These are phyloP conservation scores for Leptura quadrifasciata DNA, from an alignment of 2,888 invertebrate species.

Conservation along the genomic window DNA sequence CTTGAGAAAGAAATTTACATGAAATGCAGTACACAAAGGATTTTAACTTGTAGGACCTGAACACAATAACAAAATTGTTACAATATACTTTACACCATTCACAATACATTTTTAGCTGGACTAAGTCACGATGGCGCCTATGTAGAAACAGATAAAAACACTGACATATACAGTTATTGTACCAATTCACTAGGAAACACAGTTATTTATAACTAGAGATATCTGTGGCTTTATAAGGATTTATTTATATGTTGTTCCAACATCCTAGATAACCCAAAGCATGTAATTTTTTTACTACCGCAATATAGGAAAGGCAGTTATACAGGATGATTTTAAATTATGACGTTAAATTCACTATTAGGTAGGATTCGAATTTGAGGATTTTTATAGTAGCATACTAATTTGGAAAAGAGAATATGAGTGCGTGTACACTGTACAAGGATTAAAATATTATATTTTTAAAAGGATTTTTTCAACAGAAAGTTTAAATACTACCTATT, in stretches of 20 bases:
- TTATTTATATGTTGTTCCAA: conserved; percentile 9
- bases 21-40: conserved; percentile 16
- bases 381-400: too few relatives aligned
- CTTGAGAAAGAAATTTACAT: conserved; percentile 5
- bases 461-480: too few relatives aligned
- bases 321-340: background rate
- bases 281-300: conserved; percentile 16
- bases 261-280: conserved; percentile 19
- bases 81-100: conserved; percentile 15
- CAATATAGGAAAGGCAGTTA: background rate
- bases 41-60: conserved; percentile 10
- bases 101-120: conserved; percentile 31
- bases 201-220: conserved; percentile 29
- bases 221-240: conserved; percentile 29
- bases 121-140: conserved; percentile 32
- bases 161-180: conserved; percentile 34
- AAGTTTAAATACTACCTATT: too few relatives aligned
- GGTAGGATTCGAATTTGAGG: too few relatives aligned
- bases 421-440: too few relatives aligned
- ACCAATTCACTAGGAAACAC: conserved; percentile 33
- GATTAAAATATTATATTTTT: too few relatives aligned
- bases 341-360: too few relatives aligned
- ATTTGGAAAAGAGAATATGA: too few relatives aligned
- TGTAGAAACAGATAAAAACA: conserved; percentile 28
- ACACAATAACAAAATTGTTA: conserved; percentile 14